These are phyloP conservation scores for Hydropotes inermis DNA, from an alignment of 2,113 vertebrate species.

Conservation along the genomic window DNA sequence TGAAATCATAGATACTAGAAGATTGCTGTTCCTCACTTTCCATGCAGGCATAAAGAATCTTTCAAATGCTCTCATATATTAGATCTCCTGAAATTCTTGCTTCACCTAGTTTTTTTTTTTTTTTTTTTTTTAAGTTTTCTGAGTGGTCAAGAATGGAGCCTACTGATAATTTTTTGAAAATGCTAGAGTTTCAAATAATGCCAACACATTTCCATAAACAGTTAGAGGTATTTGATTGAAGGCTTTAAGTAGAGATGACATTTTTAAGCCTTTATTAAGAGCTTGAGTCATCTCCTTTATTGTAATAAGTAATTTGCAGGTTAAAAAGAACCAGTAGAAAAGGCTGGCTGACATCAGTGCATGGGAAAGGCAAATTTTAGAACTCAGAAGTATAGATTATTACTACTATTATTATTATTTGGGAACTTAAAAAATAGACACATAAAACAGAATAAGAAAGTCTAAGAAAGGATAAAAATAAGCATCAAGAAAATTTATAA, in stretches of 20 bases:
- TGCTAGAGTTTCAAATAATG: not conserved
- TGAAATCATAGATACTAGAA: not conserved
- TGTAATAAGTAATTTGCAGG: not conserved
- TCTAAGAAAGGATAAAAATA: not conserved
- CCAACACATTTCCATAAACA: not conserved
- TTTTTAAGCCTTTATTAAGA: conserved; percentile 3
- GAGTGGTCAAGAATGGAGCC: not conserved
- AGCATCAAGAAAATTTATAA: not conserved
- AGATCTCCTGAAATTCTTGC: not conserved
- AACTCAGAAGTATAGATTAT: not conserved
- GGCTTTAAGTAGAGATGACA: not conserved
- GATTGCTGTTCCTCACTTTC: not conserved
- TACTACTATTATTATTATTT: not conserved
- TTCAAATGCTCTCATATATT: not conserved
- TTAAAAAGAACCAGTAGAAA: not conserved
- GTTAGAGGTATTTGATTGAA: conserved; percentile 9
- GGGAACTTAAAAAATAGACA: not conserved
- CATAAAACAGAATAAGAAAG: not conserved
- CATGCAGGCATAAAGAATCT: not conserved
- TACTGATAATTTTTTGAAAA: conserved; percentile 3
- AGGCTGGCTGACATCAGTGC: not conserved
- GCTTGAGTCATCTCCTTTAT: not conserved
- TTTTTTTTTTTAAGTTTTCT: not conserved
- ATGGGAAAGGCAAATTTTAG: not conserved
- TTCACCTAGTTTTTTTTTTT: not conserved